Base-by-base conservation (phyloP, 2,797 vertebrate genomes). In the Crenichthys baileyi region DNA sequence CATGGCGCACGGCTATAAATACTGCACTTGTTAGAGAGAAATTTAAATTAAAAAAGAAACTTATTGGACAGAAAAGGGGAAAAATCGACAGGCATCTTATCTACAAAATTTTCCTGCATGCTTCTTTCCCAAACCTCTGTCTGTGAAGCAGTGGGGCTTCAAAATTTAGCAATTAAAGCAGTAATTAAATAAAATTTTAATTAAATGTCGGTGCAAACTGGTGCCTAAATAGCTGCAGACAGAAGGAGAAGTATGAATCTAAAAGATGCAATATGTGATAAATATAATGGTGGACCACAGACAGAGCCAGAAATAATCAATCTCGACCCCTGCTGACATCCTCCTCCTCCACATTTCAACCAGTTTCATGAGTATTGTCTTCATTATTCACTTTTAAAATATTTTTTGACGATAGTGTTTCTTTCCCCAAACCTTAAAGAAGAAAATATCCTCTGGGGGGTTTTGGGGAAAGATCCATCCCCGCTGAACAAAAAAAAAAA, bases 401-500 rank as follows among this genome's bases (percentile, higher is more conserved):
- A 70, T 78, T 86, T 89, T 85, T 61, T 86, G 24, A 36, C 67
- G n/a, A n/a, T 7, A 46, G 41, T 65, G 73, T 41, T 56, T 75
- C 46, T 83, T 79, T 81, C 50, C 53, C 50, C 53, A 81, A 71
- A 77, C 84, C 82, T 46, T 12, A 5, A 72, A 90, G 85, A 84
- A 83, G 74, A 87, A 81, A 85, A 78, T 24, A 72, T 82, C 78
- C 41, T 46, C 24, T 82, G 79, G 84, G 80, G 58, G 70, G 82
- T 80, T 77, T n/a, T n/a, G n/a, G n/a, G n/a, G n/a, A n/a, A n/a
- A n/a, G n/a, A n/a, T n/a, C n/a, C n/a, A n/a, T n/a, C n/a, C n/a
- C n/a, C n/a, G n/a, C 82, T 67, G 61, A 85, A 90, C 3, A 4
- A 90, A 85, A 85, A 83, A 85, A 89, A 89, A 90, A 89, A 60